These are phyloP conservation scores for Poeciliopsis turrubarensis DNA, from an alignment of 2,113 vertebrate genomes.

Conservation along the genomic window DNA sequence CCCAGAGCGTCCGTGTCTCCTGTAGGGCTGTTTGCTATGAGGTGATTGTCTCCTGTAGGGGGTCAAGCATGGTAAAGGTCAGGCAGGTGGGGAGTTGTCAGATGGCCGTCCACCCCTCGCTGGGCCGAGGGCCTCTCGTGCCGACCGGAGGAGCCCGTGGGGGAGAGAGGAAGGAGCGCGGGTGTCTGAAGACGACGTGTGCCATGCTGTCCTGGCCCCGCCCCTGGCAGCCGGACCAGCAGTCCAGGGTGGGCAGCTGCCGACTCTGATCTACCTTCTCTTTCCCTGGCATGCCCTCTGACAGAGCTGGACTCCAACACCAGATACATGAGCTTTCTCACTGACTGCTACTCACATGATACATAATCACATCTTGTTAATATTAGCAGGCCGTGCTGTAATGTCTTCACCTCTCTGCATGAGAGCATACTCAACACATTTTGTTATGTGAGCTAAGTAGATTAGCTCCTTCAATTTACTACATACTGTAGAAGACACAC, in stretches of 20 bases:
- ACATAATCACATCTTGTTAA: not conserved
- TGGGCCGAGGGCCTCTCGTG: slow-evolving; percentile 66
- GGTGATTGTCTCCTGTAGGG: slow-evolving; percentile 75
- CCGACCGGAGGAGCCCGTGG: slow-evolving; percentile 62
- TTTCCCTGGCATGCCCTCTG: slow-evolving; percentile 51
- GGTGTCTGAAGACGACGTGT: slow-evolving; percentile 67
- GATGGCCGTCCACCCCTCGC: slow-evolving; percentile 68
- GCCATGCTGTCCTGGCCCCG: slow-evolving; percentile 74
- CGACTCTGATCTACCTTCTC: slow-evolving; percentile 60
- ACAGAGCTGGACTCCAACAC: slow-evolving; percentile 43
- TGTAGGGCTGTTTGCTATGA: slow-evolving; percentile 64
- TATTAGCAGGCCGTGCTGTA: not conserved
- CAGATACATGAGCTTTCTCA: slow-evolving; percentile 25
- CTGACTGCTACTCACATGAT: slow-evolving; percentile 17
- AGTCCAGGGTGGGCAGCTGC: slow-evolving; percentile 59
- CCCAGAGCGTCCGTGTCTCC: slow-evolving; percentile 59
- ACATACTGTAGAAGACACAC: not conserved
- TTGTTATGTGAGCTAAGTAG: not conserved
- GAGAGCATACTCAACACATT: not conserved
- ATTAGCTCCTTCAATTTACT: not conserved
- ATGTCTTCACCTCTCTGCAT: not conserved
- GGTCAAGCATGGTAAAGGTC: slow-evolving; percentile 82
- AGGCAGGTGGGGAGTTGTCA: slow-evolving; percentile 81
- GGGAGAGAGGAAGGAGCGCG: slow-evolving; percentile 33
- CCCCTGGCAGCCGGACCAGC: slow-evolving; percentile 61